phyloP scores from a whole-genome alignment of 2,888 invertebrate genomes.

The Drosophila acutilabella region DNA sequence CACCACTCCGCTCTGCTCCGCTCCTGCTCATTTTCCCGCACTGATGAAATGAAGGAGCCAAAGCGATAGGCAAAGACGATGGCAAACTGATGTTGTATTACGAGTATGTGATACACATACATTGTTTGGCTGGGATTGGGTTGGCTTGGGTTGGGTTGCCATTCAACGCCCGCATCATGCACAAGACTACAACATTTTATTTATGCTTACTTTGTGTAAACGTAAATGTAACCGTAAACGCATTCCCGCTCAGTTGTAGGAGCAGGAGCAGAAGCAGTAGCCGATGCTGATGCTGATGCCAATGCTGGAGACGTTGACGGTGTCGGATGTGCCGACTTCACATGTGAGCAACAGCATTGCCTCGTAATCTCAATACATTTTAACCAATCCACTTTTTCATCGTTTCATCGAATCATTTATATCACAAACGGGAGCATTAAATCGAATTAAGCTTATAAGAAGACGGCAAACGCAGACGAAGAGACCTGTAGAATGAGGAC shows the following conservation, averaged over 20 bases:
- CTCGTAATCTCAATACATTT: constrained; percentile 81
- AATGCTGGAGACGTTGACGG: not conserved
- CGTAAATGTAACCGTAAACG: constrained; percentile 69
- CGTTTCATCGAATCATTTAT: constrained; percentile 82
- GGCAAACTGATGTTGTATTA: constrained; percentile 31
- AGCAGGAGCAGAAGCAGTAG: constrained; percentile 1
- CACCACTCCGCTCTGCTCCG: not conserved
- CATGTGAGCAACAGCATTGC: constrained; percentile 46
- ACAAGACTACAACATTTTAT: constrained; percentile 64
- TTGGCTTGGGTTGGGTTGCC: constrained; percentile 17
- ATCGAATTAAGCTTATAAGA: constrained; percentile 82
- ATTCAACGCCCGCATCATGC: constrained; percentile 35
- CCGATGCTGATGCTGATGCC: not conserved
- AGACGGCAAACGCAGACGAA: constrained; percentile 35
- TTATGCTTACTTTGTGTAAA: constrained; percentile 81
- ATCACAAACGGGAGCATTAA: constrained; percentile 82
- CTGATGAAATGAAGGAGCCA: constrained; percentile 40
- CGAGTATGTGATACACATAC: constrained; percentile 55
- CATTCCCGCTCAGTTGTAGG: constrained; percentile 58
- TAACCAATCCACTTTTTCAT: constrained; percentile 82
- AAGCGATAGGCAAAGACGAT: constrained; percentile 37
- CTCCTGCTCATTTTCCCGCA: not conserved
- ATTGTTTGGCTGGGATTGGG: constrained; percentile 55
- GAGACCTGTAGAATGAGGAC: not conserved
- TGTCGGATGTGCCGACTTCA: constrained; percentile 15